A percentile compares a stretch with the other conserved stretches of the same genome.
phyloP scores from a whole-genome alignment of 2,113 vertebrate genomes.

The Crypturellus undulatus region DNA sequence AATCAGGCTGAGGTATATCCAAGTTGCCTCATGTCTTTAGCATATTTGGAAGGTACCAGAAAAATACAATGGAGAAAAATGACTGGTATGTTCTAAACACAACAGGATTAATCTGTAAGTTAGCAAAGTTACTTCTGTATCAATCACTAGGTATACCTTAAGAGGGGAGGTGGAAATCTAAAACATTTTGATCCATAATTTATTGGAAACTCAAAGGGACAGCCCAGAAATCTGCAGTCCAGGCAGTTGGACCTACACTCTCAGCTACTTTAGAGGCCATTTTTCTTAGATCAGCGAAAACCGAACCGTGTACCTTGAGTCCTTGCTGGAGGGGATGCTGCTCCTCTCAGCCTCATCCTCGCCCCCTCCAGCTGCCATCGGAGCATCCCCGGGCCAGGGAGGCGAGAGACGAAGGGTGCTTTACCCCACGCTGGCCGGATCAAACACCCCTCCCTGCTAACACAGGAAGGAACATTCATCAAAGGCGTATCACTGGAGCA shows the following conservation, averaged over 20 bases:
- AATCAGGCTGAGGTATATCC: neutral
- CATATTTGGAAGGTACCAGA: neutral
- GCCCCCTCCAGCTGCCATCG: neutral
- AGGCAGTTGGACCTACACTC: neutral
- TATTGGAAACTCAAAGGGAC: neutral
- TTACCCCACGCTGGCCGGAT: constrained; percentile 62
- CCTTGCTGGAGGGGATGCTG: neutral
- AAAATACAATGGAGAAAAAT: neutral
- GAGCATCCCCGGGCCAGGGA: neutral
- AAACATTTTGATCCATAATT: neutral
- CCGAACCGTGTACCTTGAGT: neutral
- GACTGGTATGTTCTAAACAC: neutral
- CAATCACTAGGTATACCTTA: neutral
- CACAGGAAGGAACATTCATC: constrained; percentile 66
- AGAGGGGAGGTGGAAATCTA: neutral
- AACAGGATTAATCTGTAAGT: neutral
- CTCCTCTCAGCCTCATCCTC: neutral
- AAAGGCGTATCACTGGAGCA: constrained; percentile 57
- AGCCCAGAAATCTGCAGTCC: neutral
- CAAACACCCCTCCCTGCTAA: constrained; percentile 57
- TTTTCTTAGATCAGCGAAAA: neutral
- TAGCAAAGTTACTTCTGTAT: neutral
- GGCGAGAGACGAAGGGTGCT: constrained; percentile 26
- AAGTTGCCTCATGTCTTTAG: neutral
- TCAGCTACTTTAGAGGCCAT: neutral